phyloP scores from a whole-genome alignment of 1,140 invertebrate species.

The Ctenoplectra terminalis region DNA sequence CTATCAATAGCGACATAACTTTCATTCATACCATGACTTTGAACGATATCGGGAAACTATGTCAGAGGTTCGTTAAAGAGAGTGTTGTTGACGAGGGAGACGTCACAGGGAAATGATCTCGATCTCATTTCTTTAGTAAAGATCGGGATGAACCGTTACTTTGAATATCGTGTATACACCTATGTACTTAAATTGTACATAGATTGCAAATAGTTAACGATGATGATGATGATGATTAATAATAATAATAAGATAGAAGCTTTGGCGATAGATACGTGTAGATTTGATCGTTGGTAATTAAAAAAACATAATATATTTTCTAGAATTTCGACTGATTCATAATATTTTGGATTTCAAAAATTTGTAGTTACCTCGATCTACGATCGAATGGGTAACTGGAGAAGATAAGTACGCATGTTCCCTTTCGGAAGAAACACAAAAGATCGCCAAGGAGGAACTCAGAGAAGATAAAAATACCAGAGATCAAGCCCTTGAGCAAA shows the following conservation, averaged over 20 bases:
- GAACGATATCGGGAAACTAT: conserved; percentile 26
- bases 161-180: background rate
- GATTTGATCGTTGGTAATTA: background rate
- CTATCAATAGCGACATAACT: background rate
- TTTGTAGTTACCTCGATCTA: conserved; percentile 13
- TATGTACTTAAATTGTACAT: no score
- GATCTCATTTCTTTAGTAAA: background rate
- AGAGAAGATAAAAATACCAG: conserved; percentile 87
- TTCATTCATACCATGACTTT: conserved; percentile 34
- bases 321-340: background rate
- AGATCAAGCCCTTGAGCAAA: conserved; percentile 86
- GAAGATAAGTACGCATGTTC: conserved; percentile 86
- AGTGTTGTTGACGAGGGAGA: background rate
- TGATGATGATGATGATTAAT: no score
- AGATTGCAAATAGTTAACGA: no score
- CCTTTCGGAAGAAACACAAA: conserved; percentile 85
- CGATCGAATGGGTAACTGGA: conserved; percentile 82
- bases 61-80: conserved; percentile 37
- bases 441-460: conserved; percentile 87
- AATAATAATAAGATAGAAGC: no score
- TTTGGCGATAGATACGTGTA: no score
- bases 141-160: background rate
- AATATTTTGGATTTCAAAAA: background rate
- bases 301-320: background rate
- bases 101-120: background rate